phyloP scores from a whole-genome alignment of 1,140 invertebrate species.

The Achroia grisella region DNA sequence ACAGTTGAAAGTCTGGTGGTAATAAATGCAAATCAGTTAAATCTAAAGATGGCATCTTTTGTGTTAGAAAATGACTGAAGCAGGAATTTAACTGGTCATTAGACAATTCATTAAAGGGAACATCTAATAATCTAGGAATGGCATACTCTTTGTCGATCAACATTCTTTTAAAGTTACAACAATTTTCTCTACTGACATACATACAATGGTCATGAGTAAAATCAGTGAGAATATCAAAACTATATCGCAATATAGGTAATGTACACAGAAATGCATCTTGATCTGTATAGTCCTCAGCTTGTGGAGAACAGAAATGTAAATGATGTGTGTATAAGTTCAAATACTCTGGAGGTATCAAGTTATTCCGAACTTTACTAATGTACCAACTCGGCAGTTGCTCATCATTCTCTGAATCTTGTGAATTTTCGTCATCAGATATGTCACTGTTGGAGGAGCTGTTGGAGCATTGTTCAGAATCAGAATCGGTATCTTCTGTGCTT shows the following conservation, averaged over 20 bases:
- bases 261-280: slow-evolving; percentile 76
- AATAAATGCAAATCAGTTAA: slow-evolving; percentile 64
- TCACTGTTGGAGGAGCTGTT: neutral
- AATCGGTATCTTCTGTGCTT: slow-evolving; percentile 1
- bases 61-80: slow-evolving; percentile 64
- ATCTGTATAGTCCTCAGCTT: slow-evolving; percentile 81
- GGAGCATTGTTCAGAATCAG: neutral
- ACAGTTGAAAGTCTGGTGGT: slow-evolving; percentile 77
- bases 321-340: slow-evolving; percentile 80
- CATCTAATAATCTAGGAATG: slow-evolving; percentile 45
- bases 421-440: slow-evolving; percentile 9
- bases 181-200: slow-evolving; percentile 48
- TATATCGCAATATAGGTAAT: slow-evolving; percentile 77
- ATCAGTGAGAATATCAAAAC: slow-evolving; percentile 78
- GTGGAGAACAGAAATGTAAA: slow-evolving; percentile 79
- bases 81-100: slow-evolving; percentile 42
- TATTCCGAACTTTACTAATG: slow-evolving; percentile 74
- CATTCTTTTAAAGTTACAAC: slow-evolving; percentile 38
- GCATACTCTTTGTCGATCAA: slow-evolving; percentile 34
- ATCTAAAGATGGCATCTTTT: slow-evolving; percentile 59
- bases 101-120: slow-evolving; percentile 48
- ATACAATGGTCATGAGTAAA: slow-evolving; percentile 48
- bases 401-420: slow-evolving; percentile 13
- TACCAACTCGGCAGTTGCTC: slow-evolving; percentile 78
- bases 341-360: slow-evolving; percentile 76